These are phyloP conservation scores for Notodonta dromedarius DNA, from an alignment of 2,888 invertebrate genomes.

Conservation along the genomic window DNA sequence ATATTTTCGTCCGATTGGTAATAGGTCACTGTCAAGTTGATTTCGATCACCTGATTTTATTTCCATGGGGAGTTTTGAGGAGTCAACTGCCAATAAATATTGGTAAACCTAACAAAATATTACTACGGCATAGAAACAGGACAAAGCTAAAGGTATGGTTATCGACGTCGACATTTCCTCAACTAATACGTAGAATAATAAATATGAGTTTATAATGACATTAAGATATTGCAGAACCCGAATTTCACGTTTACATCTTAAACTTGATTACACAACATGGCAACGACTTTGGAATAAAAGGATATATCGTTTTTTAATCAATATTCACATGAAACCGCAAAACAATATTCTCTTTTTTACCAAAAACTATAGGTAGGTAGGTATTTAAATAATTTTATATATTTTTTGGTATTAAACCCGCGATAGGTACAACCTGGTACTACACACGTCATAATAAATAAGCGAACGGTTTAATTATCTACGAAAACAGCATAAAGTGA, in stretches of 20 bases:
- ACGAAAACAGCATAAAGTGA: constrained; percentile 6
- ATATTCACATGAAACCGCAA: not conserved
- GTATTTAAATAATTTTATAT: not conserved
- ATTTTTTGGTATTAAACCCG: not conserved
- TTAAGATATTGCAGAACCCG: not conserved
- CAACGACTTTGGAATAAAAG: not conserved
- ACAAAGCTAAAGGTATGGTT: too few species aligned
- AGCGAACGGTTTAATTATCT: constrained; percentile 1
- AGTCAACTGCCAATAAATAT: too few species aligned
- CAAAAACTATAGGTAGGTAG: not conserved
- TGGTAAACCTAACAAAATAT: too few species aligned
- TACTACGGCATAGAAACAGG: too few species aligned
- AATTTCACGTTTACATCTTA: not conserved
- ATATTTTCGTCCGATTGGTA: too few species aligned
- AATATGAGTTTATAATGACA: not conserved
- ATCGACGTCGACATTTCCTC: not conserved
- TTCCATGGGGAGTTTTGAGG: too few species aligned
- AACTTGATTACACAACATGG: not conserved
- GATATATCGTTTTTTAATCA: not conserved
- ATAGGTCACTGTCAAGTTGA: too few species aligned
- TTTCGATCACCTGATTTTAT: too few species aligned
- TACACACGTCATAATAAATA: constrained; percentile 7
- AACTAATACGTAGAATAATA: not conserved
- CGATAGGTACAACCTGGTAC: not conserved
- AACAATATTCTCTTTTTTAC: not conserved